Base-by-base conservation (phyloP, 2,797 vertebrate genomes). In the Emydoidea blandingii region DNA sequence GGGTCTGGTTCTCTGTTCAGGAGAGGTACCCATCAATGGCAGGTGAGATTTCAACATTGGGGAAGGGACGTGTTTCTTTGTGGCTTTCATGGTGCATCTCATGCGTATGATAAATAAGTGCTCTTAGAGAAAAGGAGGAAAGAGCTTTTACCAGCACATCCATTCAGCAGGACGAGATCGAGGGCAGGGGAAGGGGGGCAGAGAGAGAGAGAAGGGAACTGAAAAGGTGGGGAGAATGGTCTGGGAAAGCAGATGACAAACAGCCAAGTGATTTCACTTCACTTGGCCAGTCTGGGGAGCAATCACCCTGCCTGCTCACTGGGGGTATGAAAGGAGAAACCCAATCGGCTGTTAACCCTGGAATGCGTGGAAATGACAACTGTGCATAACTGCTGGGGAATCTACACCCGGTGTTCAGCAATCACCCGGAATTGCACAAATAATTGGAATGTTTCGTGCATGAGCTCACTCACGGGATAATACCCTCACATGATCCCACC, bases 301-400 rank as follows among this genome's bases (percentile, higher is more conserved):
- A 81, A 29, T 18, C 1, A 44, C 93, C 92, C 92, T 11, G 90
- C 92, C 94, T 14, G 0, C 94, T 97, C 91, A 31, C 5, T 82
- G 85, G 93, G 96, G 94, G 81, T 97, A 96, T 95, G 96, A 98
- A 94, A 95, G 41, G 90, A 3, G 98, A 98, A 98, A 98, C 96
- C 88, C 2, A 97, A 98, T 97, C 97, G 78, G 94, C 95, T 53
- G 95, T 98, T 97, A 98, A 94, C 94, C 52, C 94, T 97, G 98
- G 98, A 98, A 98, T 98, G 98, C 97, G 47, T 98, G 97, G 97
- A 98, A 98, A 98, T 97, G 97, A 98, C 97, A 98, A 98, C 97
- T 97, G 98, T 72, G 29, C 95, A 97, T 97, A 95, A 95, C 97
- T 98, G 95, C 94, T 82, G 9, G 95, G 93, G 95, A 87, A 90